Evolutionary conservation across 1,140 invertebrate species (phyloP), one percentile per base, ranked within the genome.

Genomic region (Pseudomyrmex flavicornis): DNA sequence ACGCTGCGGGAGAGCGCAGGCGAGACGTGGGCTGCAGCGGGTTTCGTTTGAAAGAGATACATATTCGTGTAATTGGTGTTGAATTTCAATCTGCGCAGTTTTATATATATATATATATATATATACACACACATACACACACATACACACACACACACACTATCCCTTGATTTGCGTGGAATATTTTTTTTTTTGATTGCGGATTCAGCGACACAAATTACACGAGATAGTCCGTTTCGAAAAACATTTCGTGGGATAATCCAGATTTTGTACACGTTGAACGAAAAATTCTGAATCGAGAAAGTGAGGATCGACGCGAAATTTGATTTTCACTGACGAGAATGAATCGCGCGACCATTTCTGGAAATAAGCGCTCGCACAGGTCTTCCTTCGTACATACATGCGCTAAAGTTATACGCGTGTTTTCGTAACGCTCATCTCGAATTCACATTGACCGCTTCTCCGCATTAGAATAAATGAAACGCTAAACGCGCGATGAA

Each of bases 401-500:
- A n/a, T n/a, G 8, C 35, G 35, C 35, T 35, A 35, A 35, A 35
- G 35, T 35, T 70, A 68, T 10, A 15, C 65, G 13, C 10, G 59
- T 10, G 50, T 12, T 17, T 69, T 68, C 52, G 48, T 69, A 59
- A 72, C 20, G 44, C 46, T 50, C 44, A 61, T 80, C 46, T 22
- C 35, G 20, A 15, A 79, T 76, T 65, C 20, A 22, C 74, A 54
- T 70, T 46, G 66, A 72, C 13, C 66, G 2, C 2, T 20, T n/a
- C 44, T n/a, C 10, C 15, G 17, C 75, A 52, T 59, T 61, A 59
- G 59, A 44, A 50, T 4, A 35, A 72, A 72, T 56, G 48, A 72
- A 72, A 80, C 65, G 65, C 44, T 69, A 79, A 79, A 79, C 58
- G 54, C 44, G 22, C 66, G 76, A 48, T 68, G 46, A 59, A 70